phyloP scores from a whole-genome alignment of 2,113 vertebrate species.

The Hypocryptadius cinnamomeus region DNA sequence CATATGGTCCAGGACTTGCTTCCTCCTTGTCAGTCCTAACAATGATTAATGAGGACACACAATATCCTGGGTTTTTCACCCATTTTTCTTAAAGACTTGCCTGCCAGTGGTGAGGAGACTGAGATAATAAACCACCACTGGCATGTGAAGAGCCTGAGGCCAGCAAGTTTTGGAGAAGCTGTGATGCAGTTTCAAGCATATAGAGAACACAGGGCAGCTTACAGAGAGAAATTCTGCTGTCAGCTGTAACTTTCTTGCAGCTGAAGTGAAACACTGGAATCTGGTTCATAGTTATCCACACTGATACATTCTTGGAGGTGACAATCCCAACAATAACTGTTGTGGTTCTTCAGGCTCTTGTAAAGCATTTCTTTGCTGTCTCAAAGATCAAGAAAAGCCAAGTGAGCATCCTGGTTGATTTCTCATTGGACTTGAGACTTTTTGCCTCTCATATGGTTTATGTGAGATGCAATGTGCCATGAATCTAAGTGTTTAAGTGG shows the following conservation, averaged over 20 bases:
- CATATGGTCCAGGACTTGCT: neutral
- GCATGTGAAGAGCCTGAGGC: neutral
- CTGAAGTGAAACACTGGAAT: neutral
- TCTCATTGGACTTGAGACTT: neutral
- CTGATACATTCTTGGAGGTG: neutral
- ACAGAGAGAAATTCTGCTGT: conserved; percentile 8
- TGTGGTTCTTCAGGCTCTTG: neutral
- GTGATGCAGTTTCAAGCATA: neutral
- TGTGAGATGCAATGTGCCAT: neutral
- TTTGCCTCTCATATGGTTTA: neutral
- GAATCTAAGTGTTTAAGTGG: neutral
- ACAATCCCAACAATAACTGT: neutral
- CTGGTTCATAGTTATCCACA: neutral
- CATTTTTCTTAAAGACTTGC: conserved; percentile 38
- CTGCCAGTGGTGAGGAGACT: neutral
- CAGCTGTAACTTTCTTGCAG: neutral
- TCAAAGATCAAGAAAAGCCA: neutral
- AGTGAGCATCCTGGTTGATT: neutral
- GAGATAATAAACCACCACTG: neutral
- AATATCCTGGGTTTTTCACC: neutral
- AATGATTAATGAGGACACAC: conserved; percentile 48
- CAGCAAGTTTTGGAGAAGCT: neutral
- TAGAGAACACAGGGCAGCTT: neutral
- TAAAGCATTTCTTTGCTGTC: neutral
- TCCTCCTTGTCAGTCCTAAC: neutral